phyloP scores from a whole-genome alignment of 2,797 vertebrate genomes.

The Peromyscus aztecus region DNA sequence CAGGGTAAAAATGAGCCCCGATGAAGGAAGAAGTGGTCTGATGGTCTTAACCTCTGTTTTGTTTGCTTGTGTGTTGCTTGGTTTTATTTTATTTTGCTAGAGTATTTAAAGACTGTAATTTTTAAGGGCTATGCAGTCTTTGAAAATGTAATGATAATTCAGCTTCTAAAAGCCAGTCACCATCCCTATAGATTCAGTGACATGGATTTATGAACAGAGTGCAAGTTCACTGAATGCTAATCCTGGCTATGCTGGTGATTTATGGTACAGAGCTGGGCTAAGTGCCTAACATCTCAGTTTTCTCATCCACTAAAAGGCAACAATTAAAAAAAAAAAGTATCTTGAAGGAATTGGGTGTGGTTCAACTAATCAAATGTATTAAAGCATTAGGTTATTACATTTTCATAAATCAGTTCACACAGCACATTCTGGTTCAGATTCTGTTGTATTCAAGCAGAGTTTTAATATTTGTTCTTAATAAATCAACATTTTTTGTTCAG shows the following conservation, averaged over 20 bases:
- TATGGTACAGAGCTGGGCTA: constrained; percentile 64
- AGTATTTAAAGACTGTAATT: constrained; percentile 6
- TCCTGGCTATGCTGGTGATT: constrained; percentile 49
- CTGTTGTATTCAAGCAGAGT: constrained; percentile 13
- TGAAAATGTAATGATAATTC: constrained; percentile 55
- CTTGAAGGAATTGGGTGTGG: constrained; percentile 65
- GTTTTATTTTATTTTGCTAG: not conserved
- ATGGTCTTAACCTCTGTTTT: not conserved
- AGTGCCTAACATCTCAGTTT: constrained; percentile 72
- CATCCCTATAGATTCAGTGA: constrained; percentile 22
- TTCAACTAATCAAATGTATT: constrained; percentile 75
- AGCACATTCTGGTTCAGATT: constrained; percentile 7
- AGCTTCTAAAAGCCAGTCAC: constrained; percentile 18
- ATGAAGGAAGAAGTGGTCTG: not conserved
- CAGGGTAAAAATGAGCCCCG: not conserved
- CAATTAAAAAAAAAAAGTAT: constrained; percentile 62
- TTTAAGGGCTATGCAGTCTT: constrained; percentile 30
- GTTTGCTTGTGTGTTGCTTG: not conserved
- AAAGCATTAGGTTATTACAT: constrained; percentile 59
- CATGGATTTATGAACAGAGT: constrained; percentile 30
- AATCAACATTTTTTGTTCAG: constrained; percentile 65
- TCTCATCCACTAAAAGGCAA: constrained; percentile 79
- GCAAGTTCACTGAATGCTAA: constrained; percentile 56
- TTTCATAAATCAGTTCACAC: constrained; percentile 56
- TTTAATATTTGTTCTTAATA: constrained; percentile 65